Evolutionary conservation across 1,140 invertebrate species (phyloP), one percentile per base, ranked within the genome.

Genomic region (Drosophila prosaltans): DNA sequence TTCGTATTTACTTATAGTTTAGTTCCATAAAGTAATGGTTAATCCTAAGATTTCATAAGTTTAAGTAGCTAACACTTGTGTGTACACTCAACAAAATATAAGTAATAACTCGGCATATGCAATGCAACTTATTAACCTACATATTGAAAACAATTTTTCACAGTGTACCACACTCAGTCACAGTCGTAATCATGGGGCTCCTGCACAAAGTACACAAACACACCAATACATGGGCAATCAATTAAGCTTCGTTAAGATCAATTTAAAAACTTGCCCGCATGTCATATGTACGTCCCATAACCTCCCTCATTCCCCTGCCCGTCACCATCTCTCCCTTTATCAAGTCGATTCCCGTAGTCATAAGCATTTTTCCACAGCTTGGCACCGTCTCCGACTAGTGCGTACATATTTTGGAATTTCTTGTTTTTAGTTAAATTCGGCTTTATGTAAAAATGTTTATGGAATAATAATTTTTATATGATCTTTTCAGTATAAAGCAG

Each of bases 221-320:
- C 65, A 91, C 89, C 51, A 78, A 81, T 74, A 92, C 89, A 76
- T 41, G 3, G 36, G 58, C 75, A 80, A 67, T 62, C 88, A 92
- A 92, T 92, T 92, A 92, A 92, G 90, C 84, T 91, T 92, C 90
- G 78, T 92, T 92, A 91, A 92, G 85, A 91, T 91, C 88, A 92
- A 92, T 92, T 92, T 89, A 92, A 77, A 75, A 80, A 89, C 82
- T 81, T 89, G 71, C 89, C 91, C 83, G 89, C 91, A 92, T 92
- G 84, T 86, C 88, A 83, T 67, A 61, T 26, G 24, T 40, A 45
- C 45, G 55, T 11, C 59, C 67, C 54, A 48, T 10, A 55, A 26
- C 68, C 45, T 32, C 51, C 51, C 32, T 55, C 9, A 58, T 5
- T 16, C 16, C n/a, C n/a, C 9, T 41, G 28, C 8, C 48, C 51